Evolutionary conservation across 2,888 invertebrate species (phyloP).

Genomic region (Ophonus ardosiacus): DNA sequence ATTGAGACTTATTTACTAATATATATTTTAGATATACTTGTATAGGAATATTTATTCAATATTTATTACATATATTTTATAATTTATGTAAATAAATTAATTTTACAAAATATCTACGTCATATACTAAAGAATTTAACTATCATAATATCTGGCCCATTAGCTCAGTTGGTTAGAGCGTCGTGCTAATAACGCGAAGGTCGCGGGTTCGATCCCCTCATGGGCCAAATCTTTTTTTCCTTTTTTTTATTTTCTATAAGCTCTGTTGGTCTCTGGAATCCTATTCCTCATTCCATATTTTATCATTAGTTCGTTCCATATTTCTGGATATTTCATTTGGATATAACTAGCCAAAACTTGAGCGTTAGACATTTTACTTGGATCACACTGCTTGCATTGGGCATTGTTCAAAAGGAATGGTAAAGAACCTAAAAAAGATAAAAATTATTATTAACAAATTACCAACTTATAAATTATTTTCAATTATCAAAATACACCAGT

Average conservation of each 20-base stretch:
- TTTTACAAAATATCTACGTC: too few species aligned
- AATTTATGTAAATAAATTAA: background rate
- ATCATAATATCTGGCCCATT: slow-evolving; percentile 78
- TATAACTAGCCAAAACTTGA: slow-evolving; percentile 76
- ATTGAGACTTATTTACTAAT: too few species aligned
- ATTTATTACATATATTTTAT: background rate
- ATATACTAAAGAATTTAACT: background rate
- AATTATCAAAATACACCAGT: too few species aligned
- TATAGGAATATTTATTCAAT: too few species aligned
- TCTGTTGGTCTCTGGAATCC: slow-evolving; percentile 45
- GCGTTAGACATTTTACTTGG: slow-evolving; percentile 77
- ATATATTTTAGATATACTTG: too few species aligned
- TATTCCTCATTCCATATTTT: slow-evolving; percentile 72
- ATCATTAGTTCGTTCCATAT: slow-evolving; percentile 77
- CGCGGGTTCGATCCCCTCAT: slow-evolving; percentile 87
- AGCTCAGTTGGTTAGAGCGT: slow-evolving; percentile 88
- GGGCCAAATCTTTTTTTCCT: slow-evolving; percentile 77
- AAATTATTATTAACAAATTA: background rate
- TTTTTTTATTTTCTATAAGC: slow-evolving; percentile 1
- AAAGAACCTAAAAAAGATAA: slow-evolving; percentile 5
- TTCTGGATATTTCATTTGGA: slow-evolving; percentile 77
- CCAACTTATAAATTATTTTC: too few species aligned
- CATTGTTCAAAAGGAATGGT: slow-evolving; percentile 68
- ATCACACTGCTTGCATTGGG: slow-evolving; percentile 78
- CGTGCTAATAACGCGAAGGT: slow-evolving; percentile 88